Base-by-base conservation (phyloP, 2,797 vertebrate species). In the Arremon brunneinucha region DNA sequence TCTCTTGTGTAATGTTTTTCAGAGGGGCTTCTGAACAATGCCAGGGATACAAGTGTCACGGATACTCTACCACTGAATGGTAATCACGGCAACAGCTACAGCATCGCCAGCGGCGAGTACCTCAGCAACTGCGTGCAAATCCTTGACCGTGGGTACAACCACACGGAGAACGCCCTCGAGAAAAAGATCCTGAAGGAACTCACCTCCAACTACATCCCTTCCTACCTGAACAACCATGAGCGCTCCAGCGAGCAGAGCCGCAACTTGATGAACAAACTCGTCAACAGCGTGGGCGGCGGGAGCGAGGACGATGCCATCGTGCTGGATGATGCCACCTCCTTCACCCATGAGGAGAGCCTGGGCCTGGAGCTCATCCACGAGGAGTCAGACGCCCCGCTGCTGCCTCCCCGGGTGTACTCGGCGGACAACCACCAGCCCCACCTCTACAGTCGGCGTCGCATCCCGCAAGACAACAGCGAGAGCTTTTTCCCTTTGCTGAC, bases 51-150 rank as follows among this genome's bases (percentile, higher is more conserved):
- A 99, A 99, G 99, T 99, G 99, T 99, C 99, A 99, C 99, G 99
- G 99, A 99, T 99, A 99, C 99, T 99, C 99, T 99, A 99, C 99
- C 99, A 99, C 99, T 99, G 99, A 99, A 99, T 99, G 99, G 99
- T 99, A 99, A 99, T 99, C 99, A 99, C 95, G 98, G 99, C 98
- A 99, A 99, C 98, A 99, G 98, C 98, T 99, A 99, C 98, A 99
- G 99, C 98, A 98, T 99, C 89, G 99, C 99, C 98, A 98, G 99
- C 83, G 98, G 99, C 21, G 99, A 99, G 97, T 99, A 99, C 98
- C 98, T 99, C 98, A 99, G 99, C 97, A 99, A 99, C 98, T 99
- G 99, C 90, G 99, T 99, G 98, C 99, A 99, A 98, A 99, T 99
- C 95, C 99, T 99, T 88, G 99, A 99, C 98, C 98, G 98, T 67